phyloP scores from a whole-genome alignment of 2,113 vertebrate species.

The Alethe diademata region DNA sequence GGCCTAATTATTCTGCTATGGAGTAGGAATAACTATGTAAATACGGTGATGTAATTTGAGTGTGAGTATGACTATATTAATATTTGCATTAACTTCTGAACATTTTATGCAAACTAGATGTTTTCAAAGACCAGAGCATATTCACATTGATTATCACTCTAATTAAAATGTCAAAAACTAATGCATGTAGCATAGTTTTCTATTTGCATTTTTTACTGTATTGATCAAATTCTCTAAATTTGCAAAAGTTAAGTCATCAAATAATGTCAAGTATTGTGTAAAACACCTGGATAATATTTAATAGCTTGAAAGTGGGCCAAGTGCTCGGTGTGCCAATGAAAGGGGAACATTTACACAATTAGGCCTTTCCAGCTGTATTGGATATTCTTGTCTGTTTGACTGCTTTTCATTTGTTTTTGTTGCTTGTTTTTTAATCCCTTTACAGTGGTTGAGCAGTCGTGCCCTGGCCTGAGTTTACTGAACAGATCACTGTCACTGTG shows the following conservation, averaged over 20 bases:
- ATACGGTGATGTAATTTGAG: background rate
- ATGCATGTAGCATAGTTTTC: background rate
- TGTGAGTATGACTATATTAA: background rate
- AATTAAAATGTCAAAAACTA: background rate
- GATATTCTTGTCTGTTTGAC: background rate
- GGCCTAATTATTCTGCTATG: background rate
- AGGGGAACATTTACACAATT: background rate
- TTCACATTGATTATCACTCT: background rate
- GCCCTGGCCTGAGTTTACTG: background rate
- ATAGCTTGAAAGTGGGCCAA: background rate
- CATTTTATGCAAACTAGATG: background rate
- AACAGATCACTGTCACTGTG: background rate
- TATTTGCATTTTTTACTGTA: background rate
- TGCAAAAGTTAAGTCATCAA: background rate
- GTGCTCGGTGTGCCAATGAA: background rate
- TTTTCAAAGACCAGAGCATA: background rate
- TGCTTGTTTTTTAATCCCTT: background rate
- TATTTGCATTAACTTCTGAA: conserved; percentile 1
- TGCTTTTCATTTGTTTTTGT: background rate
- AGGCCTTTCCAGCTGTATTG: background rate
- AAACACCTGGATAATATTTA: conserved; percentile 34
- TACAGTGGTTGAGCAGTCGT: background rate
- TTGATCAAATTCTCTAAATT: background rate
- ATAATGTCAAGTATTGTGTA: background rate
- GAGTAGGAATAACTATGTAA: background rate